These are phyloP conservation scores for Tokudaia tokunoshimensis DNA, from an alignment of 2,797 vertebrate species.

Conservation along the genomic window DNA sequence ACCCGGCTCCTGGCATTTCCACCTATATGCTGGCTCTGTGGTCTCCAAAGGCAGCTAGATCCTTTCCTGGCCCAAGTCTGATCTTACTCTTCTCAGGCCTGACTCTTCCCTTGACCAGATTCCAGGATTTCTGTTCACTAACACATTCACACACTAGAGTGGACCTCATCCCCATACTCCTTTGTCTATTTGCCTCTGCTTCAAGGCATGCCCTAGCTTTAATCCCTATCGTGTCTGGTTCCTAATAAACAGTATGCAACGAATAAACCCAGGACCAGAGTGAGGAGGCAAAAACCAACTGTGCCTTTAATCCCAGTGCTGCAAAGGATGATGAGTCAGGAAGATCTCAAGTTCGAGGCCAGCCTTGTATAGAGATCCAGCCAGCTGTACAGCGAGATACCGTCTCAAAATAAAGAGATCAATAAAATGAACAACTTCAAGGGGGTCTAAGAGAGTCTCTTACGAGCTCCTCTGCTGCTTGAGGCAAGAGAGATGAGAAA, in stretches of 20 bases:
- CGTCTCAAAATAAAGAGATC: background rate
- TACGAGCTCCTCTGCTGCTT: background rate
- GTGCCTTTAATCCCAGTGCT: background rate
- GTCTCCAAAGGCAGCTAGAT: background rate
- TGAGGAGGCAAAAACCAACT: background rate
- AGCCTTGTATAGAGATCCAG: background rate
- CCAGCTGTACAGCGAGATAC: no score
- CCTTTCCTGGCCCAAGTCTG: background rate
- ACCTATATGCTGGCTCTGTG: background rate
- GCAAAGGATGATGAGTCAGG: background rate
- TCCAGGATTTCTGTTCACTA: background rate
- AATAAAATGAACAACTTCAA: background rate
- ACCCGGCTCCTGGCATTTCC: background rate
- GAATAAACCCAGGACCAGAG: background rate
- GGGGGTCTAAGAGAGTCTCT: background rate
- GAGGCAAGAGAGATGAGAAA: background rate
- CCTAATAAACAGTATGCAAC: background rate
- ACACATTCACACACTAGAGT: accelerated
- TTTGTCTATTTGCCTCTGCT: background rate
- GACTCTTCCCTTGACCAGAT: background rate
- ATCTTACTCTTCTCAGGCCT: background rate
- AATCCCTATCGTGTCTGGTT: background rate
- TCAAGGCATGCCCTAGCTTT: background rate
- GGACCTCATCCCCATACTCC: background rate
- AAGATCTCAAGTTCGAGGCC: background rate